Conservation (phyloP, 2,797 vertebrate species). For the Protosalanx chinensis region DNA sequence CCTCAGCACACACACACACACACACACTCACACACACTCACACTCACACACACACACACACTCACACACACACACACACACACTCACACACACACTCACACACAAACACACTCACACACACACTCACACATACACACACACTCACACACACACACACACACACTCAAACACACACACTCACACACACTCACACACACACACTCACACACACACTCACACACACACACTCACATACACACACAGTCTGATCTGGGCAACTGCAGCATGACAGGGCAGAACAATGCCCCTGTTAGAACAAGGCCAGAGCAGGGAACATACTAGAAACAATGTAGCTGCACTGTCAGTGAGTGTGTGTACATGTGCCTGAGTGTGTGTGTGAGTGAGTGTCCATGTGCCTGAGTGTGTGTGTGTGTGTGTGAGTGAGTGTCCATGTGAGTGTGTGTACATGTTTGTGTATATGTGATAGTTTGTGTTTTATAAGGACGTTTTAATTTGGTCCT, state of each 20-base stretch:
- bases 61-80: conserved; percentile 20
- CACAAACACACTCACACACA: neutral
- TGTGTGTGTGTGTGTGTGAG: neutral
- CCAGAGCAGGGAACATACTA: too few relatives aligned
- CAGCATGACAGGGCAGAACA: too few relatives aligned
- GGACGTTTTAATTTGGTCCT: neutral
- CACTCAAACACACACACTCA: neutral
- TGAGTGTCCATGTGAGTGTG: conserved; percentile 12
- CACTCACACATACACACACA: neutral
- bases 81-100: neutral
- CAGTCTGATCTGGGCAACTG: too few relatives aligned
- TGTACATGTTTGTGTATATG: neutral
- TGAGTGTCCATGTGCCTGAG: neutral
- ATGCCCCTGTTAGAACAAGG: too few relatives aligned
- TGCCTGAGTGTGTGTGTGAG: neutral
- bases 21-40: neutral
- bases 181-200: conserved; percentile 14
- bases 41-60: neutral
- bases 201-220: conserved; percentile 4
- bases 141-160: neutral
- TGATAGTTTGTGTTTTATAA: neutral
- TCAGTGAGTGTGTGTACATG: too few relatives aligned
- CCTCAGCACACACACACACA: neutral
- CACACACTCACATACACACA: conserved; percentile 10
- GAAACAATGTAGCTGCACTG: too few relatives aligned